phyloP scores from a whole-genome alignment of 2,888 invertebrate genomes.

The Eupithecia pulchellata region DNA sequence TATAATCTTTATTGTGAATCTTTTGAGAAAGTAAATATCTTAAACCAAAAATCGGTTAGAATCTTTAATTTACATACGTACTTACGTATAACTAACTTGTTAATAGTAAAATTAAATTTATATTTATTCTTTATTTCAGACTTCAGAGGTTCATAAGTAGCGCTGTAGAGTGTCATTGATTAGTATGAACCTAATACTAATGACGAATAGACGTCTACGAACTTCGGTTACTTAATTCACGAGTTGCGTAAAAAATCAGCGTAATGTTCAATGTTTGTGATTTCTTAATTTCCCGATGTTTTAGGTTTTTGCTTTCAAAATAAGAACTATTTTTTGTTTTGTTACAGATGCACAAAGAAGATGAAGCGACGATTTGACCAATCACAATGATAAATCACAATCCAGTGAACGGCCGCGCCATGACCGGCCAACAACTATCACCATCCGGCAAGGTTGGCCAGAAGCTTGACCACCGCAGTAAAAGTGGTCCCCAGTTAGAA shows the following conservation, averaged over 20 bases:
- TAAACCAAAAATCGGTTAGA: too few species aligned
- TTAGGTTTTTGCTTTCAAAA: background rate
- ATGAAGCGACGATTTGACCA: slow-evolving; percentile 74
- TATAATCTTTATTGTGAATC: too few species aligned
- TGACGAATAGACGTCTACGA: background rate
- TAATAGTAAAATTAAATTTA: background rate
- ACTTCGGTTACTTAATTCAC: background rate
- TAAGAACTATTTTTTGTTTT: slow-evolving; percentile 45
- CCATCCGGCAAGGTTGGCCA: slow-evolving; percentile 53
- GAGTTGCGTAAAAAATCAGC: background rate
- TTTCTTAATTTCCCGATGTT: background rate
- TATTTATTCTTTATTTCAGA: too few species aligned
- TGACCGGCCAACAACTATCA: slow-evolving; percentile 51
- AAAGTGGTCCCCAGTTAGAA: slow-evolving; percentile 1
- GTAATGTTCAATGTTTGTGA: background rate
- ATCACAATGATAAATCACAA: slow-evolving; percentile 50
- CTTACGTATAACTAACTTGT: background rate
- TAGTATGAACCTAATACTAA: background rate
- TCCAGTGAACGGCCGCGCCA: slow-evolving; percentile 55
- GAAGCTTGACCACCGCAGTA: background rate
- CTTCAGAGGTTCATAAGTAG: too few species aligned
- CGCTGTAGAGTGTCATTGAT: background rate
- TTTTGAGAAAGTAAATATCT: too few species aligned
- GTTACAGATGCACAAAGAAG: slow-evolving; percentile 78
- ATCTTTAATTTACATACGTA: background rate